phyloP scores from a whole-genome alignment of 2,797 vertebrate genomes.

The Mormyrops boulengeri region DNA sequence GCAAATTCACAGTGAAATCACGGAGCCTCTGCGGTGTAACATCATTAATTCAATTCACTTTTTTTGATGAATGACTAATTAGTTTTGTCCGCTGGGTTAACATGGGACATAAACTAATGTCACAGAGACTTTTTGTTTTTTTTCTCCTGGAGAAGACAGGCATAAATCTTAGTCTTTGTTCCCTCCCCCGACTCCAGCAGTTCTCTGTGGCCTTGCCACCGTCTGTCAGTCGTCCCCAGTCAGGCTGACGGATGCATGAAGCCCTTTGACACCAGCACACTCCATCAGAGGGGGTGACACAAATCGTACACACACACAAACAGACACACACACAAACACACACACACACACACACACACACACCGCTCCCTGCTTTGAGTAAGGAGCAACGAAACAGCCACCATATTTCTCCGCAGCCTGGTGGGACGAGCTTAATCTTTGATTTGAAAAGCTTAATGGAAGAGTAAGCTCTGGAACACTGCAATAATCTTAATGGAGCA shows the following conservation, averaged over 20 bases:
- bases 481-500: constrained; percentile 18
- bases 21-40: not conserved
- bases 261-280: constrained; percentile 21
- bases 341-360: not conserved
- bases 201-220: not conserved
- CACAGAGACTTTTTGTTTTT: constrained; percentile 8
- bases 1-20: constrained; percentile 12
- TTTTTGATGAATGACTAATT: constrained; percentile 21
- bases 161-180: constrained; percentile 24
- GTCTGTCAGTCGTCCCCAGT: constrained; percentile 29
- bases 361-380: not conserved
- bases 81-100: constrained; percentile 24
- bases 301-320: not conserved
- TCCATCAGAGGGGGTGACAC: constrained; percentile 25
- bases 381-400: not conserved
- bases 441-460: constrained; percentile 5
- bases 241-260: constrained; percentile 28
- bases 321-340: no score
- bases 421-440: constrained; percentile 1
- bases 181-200: not conserved
- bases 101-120: constrained; percentile 1
- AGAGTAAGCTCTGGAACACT: not conserved
- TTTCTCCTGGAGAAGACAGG: constrained; percentile 9
- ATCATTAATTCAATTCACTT: not conserved
- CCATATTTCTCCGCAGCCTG: not conserved